These are phyloP conservation scores for Troglohyphantes excavatus DNA, from an alignment of 2,888 invertebrate species.

Conservation along the genomic window DNA sequence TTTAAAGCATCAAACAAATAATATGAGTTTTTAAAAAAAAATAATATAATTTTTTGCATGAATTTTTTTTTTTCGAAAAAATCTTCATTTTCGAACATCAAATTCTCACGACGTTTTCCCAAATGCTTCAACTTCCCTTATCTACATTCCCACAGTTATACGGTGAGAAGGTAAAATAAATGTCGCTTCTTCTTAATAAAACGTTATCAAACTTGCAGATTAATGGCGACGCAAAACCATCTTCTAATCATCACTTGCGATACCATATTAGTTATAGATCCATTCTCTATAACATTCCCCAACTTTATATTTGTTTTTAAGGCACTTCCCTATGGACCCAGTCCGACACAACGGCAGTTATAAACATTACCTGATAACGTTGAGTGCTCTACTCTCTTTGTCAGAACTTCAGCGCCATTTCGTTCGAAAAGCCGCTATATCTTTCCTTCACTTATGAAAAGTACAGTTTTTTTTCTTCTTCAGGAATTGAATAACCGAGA, in stretches of 20 bases:
- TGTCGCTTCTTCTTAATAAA: no score
- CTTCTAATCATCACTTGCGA: constrained; percentile 32
- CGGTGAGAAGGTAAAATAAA: no score
- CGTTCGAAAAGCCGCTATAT: constrained; percentile 14
- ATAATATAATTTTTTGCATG: no score
- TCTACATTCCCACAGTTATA: no score
- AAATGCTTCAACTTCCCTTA: no score
- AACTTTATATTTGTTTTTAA: background rate
- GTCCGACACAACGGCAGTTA: constrained; percentile 14
- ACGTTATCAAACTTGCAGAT: background rate
- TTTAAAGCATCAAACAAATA: no score
- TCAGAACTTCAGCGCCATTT: background rate
- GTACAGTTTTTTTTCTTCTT: constrained; percentile 20
- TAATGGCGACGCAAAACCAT: constrained; percentile 1
- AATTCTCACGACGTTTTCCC: no score
- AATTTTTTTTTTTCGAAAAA: no score
- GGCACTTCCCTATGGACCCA: background rate
- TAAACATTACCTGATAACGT: constrained; percentile 75
- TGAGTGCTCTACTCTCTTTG: constrained; percentile 52
- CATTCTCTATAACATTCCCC: background rate
- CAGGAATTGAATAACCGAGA: constrained; percentile 46
- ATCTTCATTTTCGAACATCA: no score
- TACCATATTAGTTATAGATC: background rate
- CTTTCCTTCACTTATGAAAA: constrained; percentile 8
- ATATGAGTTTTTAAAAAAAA: no score